Base-by-base conservation (phyloP, 53 echinoderm and acorn worm species). In the Astropecten irregularis region DNA sequence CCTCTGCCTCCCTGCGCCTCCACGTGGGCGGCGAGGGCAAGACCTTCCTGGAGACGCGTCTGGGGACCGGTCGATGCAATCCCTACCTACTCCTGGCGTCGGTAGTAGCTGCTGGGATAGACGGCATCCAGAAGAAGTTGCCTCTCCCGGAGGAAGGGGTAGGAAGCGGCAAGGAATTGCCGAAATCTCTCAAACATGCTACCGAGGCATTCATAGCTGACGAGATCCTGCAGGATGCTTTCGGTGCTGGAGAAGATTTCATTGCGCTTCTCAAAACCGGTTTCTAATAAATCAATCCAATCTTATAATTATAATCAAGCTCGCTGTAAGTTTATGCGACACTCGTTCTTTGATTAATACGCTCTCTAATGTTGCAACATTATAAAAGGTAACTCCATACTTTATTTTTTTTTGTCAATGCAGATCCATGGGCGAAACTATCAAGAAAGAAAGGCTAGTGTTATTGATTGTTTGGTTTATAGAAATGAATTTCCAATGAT, bases 1-100 rank as follows among this genome's bases (percentile, higher is more conserved):
- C 40, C 70, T 85, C 13, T 2, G 81, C 85, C 32, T 69, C 86
- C 31, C 3, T 90, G 27, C 90, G 86, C 35, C 59, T 90, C 29
- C 77, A 86, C 52, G 50, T 52, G 30, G 47, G 71, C n/a, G 93
- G 93, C 0, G 90, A 86, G 42, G 68, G 46, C 29, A 86, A 86
- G 16, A 93, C 90, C 9, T 90, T 86, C 72, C 32, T 93, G 38
- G 93, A 93, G 63, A 86, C 86, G 42, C 71, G 93, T 31, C 73
- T 89, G 67, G 93, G 90, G 25, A 88, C 88, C 38, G 83, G 88
- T 38, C 89, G 83, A 1, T 86, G 88, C 48, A 92, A 95, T 49
- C 95, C 95, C 2, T 95, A 95, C 48, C 84, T 95, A 6, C 71
- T 87, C 2, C 64, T 94, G 9, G 91, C 94, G 9, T 91, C 91